Evolutionary conservation across 2,113 vertebrate genomes (phyloP).

Genomic region (Oncorhynchus tshawytscha): DNA sequence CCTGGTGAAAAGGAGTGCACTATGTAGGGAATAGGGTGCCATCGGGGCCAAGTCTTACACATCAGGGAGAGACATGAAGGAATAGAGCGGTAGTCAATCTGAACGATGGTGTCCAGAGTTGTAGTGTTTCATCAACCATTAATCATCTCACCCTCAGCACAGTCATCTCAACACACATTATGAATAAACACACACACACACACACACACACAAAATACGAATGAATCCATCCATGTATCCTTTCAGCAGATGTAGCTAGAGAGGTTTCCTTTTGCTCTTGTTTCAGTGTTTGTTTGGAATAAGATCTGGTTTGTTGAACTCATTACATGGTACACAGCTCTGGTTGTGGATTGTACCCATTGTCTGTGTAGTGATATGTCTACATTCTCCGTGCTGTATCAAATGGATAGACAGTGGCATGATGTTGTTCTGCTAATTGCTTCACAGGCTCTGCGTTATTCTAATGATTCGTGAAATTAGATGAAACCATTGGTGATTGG

Average conservation of each 20-base stretch:
- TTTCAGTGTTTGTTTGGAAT: neutral
- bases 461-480: too few species aligned
- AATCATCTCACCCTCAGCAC: conserved; percentile 56
- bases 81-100: conserved; percentile 18
- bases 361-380: neutral
- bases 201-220: conserved; percentile 27
- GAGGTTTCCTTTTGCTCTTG: neutral
- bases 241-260: neutral
- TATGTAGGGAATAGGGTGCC: too few species aligned
- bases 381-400: neutral
- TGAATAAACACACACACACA: neutral
- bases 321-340: too few species aligned
- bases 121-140: conserved; percentile 52
- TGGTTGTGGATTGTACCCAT: neutral
- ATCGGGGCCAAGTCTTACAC: conserved; percentile 12
- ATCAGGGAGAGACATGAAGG: conserved; percentile 46
- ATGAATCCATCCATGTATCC: conserved; percentile 2
- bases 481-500: too few species aligned
- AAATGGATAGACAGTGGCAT: too few species aligned
- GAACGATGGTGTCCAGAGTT: neutral
- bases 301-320: neutral
- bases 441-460: too few species aligned
- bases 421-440: too few species aligned
- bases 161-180: neutral
- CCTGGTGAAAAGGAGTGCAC: too few species aligned